Conservation (phyloP, 2,113 vertebrate genomes). For the Abramis brama region DNA sequence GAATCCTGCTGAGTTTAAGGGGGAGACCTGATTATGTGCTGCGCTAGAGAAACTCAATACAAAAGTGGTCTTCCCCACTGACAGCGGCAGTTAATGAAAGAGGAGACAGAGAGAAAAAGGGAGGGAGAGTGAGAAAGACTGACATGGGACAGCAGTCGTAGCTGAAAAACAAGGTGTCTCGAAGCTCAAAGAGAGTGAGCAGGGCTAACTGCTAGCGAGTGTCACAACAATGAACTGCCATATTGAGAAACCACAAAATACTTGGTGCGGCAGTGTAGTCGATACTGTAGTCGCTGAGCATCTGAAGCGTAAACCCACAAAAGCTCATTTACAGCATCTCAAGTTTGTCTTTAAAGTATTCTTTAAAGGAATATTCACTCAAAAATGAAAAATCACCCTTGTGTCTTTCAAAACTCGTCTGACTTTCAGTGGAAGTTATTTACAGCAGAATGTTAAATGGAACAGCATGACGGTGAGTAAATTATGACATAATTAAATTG, state of each 20-base stretch:
- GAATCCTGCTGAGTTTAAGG: constrained; percentile 69
- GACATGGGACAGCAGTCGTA: constrained; percentile 15
- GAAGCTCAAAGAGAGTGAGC: constrained; percentile 25
- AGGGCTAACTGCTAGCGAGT: constrained; percentile 26
- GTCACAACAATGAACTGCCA: constrained; percentile 36
- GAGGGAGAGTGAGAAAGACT: constrained; percentile 23
- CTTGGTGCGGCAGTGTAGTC: neutral
- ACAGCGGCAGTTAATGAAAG: constrained; percentile 54
- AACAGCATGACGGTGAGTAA: neutral
- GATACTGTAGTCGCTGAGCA: constrained; percentile 17
- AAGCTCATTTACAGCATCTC: constrained; percentile 3
- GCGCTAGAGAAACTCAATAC: constrained; percentile 47
- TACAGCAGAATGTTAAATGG: neutral
- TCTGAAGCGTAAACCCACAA: constrained; percentile 1
- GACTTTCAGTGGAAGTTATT: neutral
- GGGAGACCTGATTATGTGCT: constrained; percentile 66
- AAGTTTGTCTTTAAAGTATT: constrained; percentile 10
- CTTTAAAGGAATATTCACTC: neutral
- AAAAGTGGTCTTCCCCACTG: constrained; percentile 42
- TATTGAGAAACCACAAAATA: constrained; percentile 25
- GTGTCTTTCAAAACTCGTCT: neutral
- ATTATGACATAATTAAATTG: neutral
- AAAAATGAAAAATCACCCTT: neutral
- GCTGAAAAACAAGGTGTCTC: constrained; percentile 31
- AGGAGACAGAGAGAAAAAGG: neutral